phyloP scores from a whole-genome alignment of 2,888 invertebrate genomes.

The Hipparchia sbordonii region DNA sequence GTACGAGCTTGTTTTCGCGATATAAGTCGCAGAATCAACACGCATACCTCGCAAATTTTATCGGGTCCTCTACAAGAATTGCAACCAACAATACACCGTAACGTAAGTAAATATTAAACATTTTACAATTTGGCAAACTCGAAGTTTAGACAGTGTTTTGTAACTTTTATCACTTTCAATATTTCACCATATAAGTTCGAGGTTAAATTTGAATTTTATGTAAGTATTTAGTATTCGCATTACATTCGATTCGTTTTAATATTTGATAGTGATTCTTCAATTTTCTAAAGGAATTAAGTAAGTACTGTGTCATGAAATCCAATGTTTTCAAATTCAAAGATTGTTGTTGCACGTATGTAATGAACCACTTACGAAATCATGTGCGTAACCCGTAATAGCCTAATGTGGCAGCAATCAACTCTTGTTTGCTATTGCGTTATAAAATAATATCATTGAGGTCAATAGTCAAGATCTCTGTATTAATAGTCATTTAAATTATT shows the following conservation, averaged over 20 bases:
- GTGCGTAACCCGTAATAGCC: slow-evolving; percentile 21
- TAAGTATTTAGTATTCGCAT: too few relatives aligned
- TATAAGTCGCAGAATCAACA: slow-evolving; percentile 48
- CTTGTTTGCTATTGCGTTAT: slow-evolving; percentile 72
- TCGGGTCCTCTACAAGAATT: slow-evolving; percentile 45
- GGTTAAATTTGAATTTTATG: not conserved
- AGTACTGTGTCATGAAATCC: not conserved
- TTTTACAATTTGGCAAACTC: not conserved
- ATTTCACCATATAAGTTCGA: not conserved
- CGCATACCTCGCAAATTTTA: slow-evolving; percentile 45
- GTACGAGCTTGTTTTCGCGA: slow-evolving; percentile 54
- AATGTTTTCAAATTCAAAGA: not conserved
- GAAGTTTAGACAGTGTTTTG: not conserved
- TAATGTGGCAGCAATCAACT: slow-evolving; percentile 49
- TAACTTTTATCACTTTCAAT: not conserved
- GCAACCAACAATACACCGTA: slow-evolving; percentile 61
- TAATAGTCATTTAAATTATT: slow-evolving; percentile 41
- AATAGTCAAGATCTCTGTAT: slow-evolving; percentile 51
- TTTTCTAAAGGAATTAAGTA: not conserved
- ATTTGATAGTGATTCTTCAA: too few relatives aligned
- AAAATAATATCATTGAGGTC: slow-evolving; percentile 61
- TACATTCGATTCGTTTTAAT: too few relatives aligned
- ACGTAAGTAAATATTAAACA: slow-evolving; percentile 51
- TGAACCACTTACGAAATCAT: slow-evolving; percentile 30
- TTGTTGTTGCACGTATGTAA: slow-evolving; percentile 16